phyloP scores from a whole-genome alignment of 2,113 vertebrate species.

The Ursus arctos region DNA sequence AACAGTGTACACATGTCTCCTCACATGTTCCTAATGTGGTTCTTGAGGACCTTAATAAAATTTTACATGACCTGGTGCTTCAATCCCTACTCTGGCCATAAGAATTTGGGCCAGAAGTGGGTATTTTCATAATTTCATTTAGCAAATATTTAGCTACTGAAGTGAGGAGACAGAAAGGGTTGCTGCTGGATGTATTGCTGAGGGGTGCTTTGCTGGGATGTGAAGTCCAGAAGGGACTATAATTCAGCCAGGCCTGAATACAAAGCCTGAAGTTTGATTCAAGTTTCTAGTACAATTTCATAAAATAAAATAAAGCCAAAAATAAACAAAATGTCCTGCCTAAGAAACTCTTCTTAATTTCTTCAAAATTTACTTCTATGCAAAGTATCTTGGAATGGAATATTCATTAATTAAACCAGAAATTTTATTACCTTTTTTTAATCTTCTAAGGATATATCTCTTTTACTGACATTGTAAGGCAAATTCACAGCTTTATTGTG shows the following conservation, averaged over 20 bases:
- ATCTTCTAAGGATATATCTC: neutral
- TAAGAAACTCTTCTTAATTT: conserved; percentile 28
- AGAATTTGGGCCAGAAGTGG: neutral
- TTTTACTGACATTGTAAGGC: conserved; percentile 8
- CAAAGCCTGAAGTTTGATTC: neutral
- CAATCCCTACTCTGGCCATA: neutral
- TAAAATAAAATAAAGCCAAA: neutral
- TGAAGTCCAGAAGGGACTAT: neutral
- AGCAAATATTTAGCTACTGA: neutral
- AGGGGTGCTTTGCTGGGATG: neutral
- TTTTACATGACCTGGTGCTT: neutral
- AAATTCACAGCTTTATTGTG: neutral
- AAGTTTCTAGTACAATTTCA: neutral
- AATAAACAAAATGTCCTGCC: neutral
- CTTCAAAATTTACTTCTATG: neutral
- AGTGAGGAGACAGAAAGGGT: neutral
- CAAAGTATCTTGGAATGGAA: neutral
- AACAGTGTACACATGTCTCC: neutral
- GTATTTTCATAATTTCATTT: neutral
- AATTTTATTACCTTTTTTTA: neutral
- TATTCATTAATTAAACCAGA: neutral
- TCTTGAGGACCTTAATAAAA: neutral
- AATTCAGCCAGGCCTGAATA: neutral
- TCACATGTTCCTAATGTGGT: neutral
- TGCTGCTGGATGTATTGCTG: neutral